Base-by-base conservation (phyloP, 1,140 invertebrate species). In the Panulirus ornatus region DNA sequence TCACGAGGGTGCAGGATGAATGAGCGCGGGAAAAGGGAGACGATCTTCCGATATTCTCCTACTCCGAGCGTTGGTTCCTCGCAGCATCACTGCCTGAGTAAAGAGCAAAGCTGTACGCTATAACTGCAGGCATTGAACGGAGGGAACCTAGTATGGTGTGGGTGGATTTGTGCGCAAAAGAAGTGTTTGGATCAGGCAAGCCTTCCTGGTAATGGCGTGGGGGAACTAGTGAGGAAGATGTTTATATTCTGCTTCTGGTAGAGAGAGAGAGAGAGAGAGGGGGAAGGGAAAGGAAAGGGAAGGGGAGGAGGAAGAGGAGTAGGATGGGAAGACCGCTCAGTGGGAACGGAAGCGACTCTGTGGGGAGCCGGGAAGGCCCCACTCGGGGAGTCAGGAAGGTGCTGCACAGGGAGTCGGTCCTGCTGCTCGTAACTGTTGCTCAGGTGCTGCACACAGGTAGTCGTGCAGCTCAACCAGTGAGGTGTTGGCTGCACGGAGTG, bases 301-400 rank as follows among this genome's bases (percentile, higher is more conserved):
- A 19, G 19, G 22, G n/a, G 58, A 66, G 27, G 22, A 22, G 58
- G 78, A 30, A 22, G 42, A 58, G 47, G 38, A 34, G 78, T 36
- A 58, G 38, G 51, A 79, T 22, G 76, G 76, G 76, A 81, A 81
- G 78, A 58, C 47, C 78, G 30, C 78, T 81, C 38, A 81, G 78
- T 58, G 78, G 78, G 78, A 81, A 81, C 47, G 78, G 78, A 81
- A 81, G 78, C 27, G 38, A 54, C 14, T 47, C 19, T 36, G 78
- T 58, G 78, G 78, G 78, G 78, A 38, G 47, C 42, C 51, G 51
- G 30, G 51, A 81, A 38, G 78, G n/a, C 5, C 19, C 78, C 30
- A 42, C 78, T 36, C 78, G 58, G 78, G 78, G 78, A 81, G 78
- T 58, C 78, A 30, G 78, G 47, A 81, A 63, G 78, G 30, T 54